A percentile compares a stretch with the other conserved stretches of the same genome.
Conservation (phyloP, 2,113 vertebrate species). For the Stictonetta naevosa region DNA sequence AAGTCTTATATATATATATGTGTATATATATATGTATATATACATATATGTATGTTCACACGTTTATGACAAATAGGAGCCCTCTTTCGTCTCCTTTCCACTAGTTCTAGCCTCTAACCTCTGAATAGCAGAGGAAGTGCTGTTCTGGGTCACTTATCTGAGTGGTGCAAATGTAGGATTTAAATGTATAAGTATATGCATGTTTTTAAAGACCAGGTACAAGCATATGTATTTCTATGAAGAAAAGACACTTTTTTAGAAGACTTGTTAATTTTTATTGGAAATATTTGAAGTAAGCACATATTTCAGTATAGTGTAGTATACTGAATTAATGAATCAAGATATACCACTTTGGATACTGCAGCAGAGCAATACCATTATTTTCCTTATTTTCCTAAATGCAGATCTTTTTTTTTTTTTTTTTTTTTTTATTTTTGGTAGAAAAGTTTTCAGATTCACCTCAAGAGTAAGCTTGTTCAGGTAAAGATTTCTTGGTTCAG, state of each 20-base stretch:
- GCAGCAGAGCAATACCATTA: background rate
- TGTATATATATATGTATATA: background rate
- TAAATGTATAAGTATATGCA: background rate
- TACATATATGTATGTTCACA: too few relatives aligned
- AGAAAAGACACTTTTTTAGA: background rate
- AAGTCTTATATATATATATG: background rate
- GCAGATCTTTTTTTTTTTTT: background rate
- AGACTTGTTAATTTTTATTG: background rate
- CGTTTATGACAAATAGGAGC: background rate
- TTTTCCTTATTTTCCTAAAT: background rate
- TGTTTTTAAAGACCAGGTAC: background rate
- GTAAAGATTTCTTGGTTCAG: background rate
- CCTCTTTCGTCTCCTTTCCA: background rate
- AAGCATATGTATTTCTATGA: background rate
- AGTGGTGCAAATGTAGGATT: background rate
- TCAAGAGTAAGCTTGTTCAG: background rate
- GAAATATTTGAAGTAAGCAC: background rate
- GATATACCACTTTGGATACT: background rate
- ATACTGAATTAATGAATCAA: background rate
- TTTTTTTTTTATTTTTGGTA: background rate
- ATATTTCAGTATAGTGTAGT: background rate
- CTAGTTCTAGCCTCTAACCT: background rate
- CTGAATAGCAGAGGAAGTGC: background rate
- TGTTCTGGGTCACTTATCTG: rapidly evolving
- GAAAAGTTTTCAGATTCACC: background rate